phyloP scores from a whole-genome alignment of 2,113 vertebrate genomes.

The Pycnonotus jocosus region DNA sequence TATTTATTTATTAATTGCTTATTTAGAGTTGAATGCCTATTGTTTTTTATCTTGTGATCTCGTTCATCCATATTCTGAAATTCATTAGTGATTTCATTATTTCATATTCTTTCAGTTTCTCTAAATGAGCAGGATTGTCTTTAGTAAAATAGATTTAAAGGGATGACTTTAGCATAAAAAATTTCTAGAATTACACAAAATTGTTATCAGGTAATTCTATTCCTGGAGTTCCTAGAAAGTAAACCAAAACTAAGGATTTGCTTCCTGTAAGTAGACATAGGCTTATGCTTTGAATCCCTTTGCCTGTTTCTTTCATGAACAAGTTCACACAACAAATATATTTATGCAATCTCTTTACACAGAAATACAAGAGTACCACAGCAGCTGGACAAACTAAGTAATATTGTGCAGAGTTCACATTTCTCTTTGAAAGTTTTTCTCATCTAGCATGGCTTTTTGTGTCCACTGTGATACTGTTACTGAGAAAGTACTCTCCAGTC shows the following conservation, averaged over 20 bases:
- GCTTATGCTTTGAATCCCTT: background rate
- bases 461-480: background rate
- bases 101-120: background rate
- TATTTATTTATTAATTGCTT: background rate
- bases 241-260: background rate
- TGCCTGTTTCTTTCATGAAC: background rate
- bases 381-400: background rate
- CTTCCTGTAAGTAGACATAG: background rate
- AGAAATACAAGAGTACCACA: background rate
- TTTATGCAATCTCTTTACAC: background rate
- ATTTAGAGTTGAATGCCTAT: background rate
- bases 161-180: background rate
- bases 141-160: background rate
- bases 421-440: background rate
- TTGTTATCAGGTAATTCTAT: background rate
- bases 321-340: background rate
- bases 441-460: background rate
- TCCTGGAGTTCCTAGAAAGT: background rate
- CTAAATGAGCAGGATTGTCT: background rate
- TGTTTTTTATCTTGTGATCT: background rate
- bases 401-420: background rate
- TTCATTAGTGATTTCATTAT: background rate
- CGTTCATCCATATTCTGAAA: background rate
- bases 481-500: background rate
- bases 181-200: background rate